Evolutionary conservation across 2,797 vertebrate species (phyloP).

Genomic region (Harpagifer antarcticus): DNA sequence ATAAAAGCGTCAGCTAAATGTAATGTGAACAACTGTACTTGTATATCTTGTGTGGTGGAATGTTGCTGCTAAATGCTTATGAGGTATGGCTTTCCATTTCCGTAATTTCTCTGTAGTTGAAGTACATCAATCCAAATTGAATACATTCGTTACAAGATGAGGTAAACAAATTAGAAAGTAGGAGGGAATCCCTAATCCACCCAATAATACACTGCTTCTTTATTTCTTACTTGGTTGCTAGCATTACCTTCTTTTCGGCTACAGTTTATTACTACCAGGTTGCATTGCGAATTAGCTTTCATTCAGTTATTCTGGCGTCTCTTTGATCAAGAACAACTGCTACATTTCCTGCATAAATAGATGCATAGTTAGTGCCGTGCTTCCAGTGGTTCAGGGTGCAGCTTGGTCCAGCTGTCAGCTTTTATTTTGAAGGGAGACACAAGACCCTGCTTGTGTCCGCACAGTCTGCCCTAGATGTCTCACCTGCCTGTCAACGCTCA

Average conservation of each 20-base stretch:
- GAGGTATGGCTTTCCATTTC: background rate
- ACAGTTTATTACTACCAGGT: background rate
- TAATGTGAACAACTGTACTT: too few species aligned
- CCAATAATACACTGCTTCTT: background rate
- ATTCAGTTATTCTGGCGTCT: conserved; percentile 1
- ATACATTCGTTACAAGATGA: background rate
- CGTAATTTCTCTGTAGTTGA: background rate
- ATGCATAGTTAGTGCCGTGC: background rate
- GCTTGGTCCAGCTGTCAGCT: conserved; percentile 44
- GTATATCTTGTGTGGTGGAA: background rate
- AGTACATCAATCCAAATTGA: background rate
- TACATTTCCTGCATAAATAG: background rate
- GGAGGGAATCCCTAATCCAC: conserved; percentile 2
- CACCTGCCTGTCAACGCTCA: conserved; percentile 69
- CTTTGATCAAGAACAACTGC: conserved; percentile 1
- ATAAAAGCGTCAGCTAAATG: too few species aligned
- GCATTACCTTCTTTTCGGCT: conserved; percentile 6
- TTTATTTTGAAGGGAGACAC: conserved; percentile 60
- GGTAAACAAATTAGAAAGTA: background rate
- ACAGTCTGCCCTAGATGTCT: conserved; percentile 64
- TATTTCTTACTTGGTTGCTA: background rate
- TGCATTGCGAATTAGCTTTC: background rate
- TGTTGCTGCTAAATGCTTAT: background rate
- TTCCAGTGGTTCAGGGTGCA: background rate
- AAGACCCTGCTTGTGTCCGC: conserved; percentile 64